Percentiles rank a stretch among this genome's conserved stretches.
These are phyloP conservation scores for Rhingia rostrata DNA, from an alignment of 2,888 invertebrate genomes.

Conservation along the genomic window DNA sequence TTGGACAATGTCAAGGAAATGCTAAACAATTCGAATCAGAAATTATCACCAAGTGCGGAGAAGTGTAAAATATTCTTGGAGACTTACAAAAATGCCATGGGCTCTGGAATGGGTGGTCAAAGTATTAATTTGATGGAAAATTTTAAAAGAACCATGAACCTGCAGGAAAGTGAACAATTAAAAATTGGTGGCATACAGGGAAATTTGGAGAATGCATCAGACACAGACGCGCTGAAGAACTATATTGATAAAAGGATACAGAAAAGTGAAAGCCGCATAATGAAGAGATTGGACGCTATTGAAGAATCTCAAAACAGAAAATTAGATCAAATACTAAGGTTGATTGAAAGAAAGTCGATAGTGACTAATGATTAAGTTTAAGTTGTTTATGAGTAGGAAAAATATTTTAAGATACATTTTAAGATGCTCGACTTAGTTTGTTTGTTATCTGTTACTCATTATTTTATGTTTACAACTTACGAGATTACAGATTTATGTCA, in stretches of 20 bases:
- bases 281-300: constrained; percentile 76
- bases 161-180: not conserved
- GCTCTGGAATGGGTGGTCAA: not conserved
- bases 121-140: constrained; percentile 42
- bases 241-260: constrained; percentile 78
- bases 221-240: constrained; percentile 61
- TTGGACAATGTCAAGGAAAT: constrained; percentile 79
- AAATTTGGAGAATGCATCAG: not conserved
- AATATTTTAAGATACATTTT: not conserved
- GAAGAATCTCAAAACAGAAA: constrained; percentile 78
- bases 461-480: no score
- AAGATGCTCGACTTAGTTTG: no score
- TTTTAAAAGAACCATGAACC: constrained; percentile 45
- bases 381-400: not conserved
- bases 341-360: constrained; percentile 75
- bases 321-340: constrained; percentile 78
- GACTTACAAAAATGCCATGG: constrained; percentile 61
- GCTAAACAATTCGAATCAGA: constrained; percentile 76
- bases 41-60: constrained; percentile 77
- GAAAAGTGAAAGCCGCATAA: constrained; percentile 77
- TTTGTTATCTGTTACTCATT: no score
- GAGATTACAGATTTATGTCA: no score
- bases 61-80: constrained; percentile 79
- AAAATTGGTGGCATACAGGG: not conserved
- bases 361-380: not conserved